These are phyloP conservation scores for Ailurus styani DNA, from an alignment of 2,113 vertebrate species.

Conservation along the genomic window DNA sequence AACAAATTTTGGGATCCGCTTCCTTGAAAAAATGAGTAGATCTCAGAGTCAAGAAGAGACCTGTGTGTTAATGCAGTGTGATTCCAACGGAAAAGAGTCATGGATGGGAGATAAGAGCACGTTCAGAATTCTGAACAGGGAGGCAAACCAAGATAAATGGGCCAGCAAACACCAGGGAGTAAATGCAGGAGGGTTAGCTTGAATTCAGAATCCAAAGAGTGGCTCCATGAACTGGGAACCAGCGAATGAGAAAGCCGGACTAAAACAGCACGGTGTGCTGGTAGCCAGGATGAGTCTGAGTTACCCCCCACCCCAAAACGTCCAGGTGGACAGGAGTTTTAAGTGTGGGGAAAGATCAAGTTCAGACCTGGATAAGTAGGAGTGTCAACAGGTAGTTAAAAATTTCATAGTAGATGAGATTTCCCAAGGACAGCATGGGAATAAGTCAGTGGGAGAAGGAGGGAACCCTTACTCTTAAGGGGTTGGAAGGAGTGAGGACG, in stretches of 20 bases:
- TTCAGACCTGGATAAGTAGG: background rate
- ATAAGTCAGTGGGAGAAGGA: background rate
- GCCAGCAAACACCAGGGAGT: background rate
- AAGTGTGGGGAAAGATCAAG: background rate
- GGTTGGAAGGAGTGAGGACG: background rate
- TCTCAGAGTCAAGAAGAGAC: background rate
- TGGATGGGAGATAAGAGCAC: background rate
- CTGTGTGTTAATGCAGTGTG: background rate
- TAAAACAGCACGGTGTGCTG: background rate
- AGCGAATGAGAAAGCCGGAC: background rate
- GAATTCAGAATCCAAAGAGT: background rate
- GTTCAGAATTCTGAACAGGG: background rate
- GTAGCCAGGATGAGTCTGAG: background rate
- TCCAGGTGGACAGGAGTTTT: background rate
- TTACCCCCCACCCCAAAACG: rapidly evolving
- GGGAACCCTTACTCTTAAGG: rapidly evolving
- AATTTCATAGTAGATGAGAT: background rate
- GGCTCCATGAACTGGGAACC: background rate
- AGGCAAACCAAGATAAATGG: background rate
- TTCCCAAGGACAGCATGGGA: background rate
- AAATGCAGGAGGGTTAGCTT: background rate
- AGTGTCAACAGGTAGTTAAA: background rate
- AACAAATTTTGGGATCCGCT: background rate
- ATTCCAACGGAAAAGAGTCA: background rate
- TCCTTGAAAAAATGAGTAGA: background rate